Conservation (phyloP, 1,140 invertebrate genomes). For the Campoletis sonorensis region DNA sequence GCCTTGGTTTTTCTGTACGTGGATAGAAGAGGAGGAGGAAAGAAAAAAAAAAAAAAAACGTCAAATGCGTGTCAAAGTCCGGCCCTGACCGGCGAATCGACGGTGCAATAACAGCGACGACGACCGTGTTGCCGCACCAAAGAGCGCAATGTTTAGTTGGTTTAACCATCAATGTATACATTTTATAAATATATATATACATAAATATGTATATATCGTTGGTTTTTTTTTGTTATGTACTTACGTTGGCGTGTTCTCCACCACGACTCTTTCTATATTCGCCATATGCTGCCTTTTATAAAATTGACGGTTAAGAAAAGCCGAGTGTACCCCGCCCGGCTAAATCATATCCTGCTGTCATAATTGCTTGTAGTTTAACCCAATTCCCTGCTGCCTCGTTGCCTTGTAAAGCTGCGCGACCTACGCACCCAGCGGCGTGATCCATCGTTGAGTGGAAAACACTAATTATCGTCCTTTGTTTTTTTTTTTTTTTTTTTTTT, state of each 20-base stretch:
- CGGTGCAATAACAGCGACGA: constrained; percentile 17
- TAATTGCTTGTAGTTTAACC: constrained; percentile 67
- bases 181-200: constrained; percentile 17
- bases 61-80: constrained; percentile 62
- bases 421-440: constrained; percentile 52
- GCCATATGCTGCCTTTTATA: constrained; percentile 51
- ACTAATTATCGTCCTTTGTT: too few relatives aligned
- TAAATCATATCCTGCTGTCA: constrained; percentile 66
- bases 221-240: too few relatives aligned
- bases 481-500: too few relatives aligned
- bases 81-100: constrained; percentile 59
- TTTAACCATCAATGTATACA: background rate
- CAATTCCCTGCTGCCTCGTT: constrained; percentile 56
- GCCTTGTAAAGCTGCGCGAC: constrained; percentile 6
- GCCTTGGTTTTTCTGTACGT: constrained; percentile 28
- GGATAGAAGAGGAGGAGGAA: constrained; percentile 24
- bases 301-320: constrained; percentile 63
- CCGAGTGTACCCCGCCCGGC: constrained; percentile 34
- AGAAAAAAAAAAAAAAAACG: constrained; percentile 44
- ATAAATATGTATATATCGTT: background rate
- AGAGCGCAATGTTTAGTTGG: background rate
- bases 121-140: background rate
- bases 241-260: too few relatives aligned
- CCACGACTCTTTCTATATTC: background rate
- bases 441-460: too few relatives aligned